Evolutionary conservation across 2,888 invertebrate species (phyloP), one percentile per base, ranked within the genome.

Genomic region (Lasioglossum figueresi): DNA sequence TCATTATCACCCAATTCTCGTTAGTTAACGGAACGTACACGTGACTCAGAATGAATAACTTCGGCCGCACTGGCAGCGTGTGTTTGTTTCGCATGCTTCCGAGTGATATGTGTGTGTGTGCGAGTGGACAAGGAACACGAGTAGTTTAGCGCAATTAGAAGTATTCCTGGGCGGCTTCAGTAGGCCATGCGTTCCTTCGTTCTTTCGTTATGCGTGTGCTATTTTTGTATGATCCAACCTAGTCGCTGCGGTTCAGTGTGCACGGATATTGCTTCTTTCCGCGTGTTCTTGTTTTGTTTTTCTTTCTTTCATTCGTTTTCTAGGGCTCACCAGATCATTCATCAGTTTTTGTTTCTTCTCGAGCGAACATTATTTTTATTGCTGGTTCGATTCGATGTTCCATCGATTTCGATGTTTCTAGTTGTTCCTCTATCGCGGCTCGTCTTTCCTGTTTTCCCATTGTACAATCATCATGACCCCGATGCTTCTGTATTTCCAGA

Each of bases 401-500:
- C n/a, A 63, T 34, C 34, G 34, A 66, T 34, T 16, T 19, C 19
- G 66, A 27, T 63, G 59, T 63, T 16, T 63, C 31, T 31, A 31
- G 14, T 27, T 31, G 16, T 31, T 31, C 5, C 31, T 5, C 31
- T 63, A 14, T 14, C 23, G 52, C 16, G 31, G 63, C 34, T 37
- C n/a, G 68, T 40, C 40, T 68, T 52, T 23, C n/a, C n/a, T 23
- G 52, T 37, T 31, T 6, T 8, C 6, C 34, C 34, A 66, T 66
- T 34, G 34, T 34, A 66, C 66, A 31, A 63, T 23, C 19, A 19
- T 0, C 34, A 4, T 66, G 66, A 66, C 34, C 34, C 8, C 66
- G 66, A 10, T 56, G n/a, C 48, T 56, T 45, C 34, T 79, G 5
- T 66, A 93, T 93, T 95, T 96, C 88, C 95, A 96, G 96, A 96